These are phyloP conservation scores for Helleia helle DNA, from an alignment of 2,888 invertebrate species.

Conservation along the genomic window DNA sequence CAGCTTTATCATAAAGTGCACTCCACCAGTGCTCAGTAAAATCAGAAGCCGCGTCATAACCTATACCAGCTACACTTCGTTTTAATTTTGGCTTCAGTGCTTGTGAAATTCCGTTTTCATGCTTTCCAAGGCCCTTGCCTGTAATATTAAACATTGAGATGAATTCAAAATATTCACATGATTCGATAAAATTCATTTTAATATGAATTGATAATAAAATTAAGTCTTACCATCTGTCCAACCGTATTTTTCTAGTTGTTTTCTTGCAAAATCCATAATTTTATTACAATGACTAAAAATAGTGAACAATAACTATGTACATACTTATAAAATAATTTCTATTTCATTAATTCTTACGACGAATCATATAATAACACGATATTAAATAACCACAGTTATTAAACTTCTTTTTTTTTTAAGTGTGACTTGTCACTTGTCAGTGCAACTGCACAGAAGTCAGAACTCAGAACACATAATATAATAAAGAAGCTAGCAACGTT, in stretches of 20 bases:
- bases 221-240: conserved; percentile 73
- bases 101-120: conserved; percentile 83
- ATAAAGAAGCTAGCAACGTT: too few relatives aligned
- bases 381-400: too few relatives aligned
- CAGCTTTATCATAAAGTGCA: conserved; percentile 82
- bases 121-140: conserved; percentile 90
- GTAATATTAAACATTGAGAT: conserved; percentile 13
- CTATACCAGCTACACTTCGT: conserved; percentile 84
- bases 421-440: too few relatives aligned
- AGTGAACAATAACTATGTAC: too few relatives aligned
- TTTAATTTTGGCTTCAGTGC: conserved; percentile 87
- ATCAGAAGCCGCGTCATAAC: conserved; percentile 81
- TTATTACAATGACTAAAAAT: too few relatives aligned
- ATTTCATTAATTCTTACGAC: too few relatives aligned
- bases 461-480: too few relatives aligned
- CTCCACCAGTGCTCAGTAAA: conserved; percentile 92
- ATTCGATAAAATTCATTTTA: not conserved
- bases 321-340: too few relatives aligned
- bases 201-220: not conserved
- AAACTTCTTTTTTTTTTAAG: too few relatives aligned
- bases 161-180: too few relatives aligned
- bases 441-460: too few relatives aligned
- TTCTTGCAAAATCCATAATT: conserved; percentile 80
- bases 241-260: conserved; percentile 83
- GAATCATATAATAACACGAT: too few relatives aligned